Percentiles rank a stretch among this genome's conserved stretches.
Conservation (phyloP, 1,140 invertebrate genomes). For the Brachionus angularis region DNA sequence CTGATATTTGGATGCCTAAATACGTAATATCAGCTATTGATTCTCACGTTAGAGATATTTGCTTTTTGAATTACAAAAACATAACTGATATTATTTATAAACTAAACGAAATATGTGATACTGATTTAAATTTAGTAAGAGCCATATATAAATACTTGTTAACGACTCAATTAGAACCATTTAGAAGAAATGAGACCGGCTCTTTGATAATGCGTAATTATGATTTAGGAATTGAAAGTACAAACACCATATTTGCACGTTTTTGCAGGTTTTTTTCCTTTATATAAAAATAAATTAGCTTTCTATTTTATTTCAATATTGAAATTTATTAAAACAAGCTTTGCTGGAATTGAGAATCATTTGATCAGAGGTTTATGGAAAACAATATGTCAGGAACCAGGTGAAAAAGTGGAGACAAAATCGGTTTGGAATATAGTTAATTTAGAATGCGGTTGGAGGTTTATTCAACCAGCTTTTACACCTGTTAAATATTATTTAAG, state of each 20-base stretch:
- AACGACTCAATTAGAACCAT: conserved; percentile 18
- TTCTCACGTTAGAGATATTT: conserved; percentile 35
- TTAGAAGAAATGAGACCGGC: conserved; percentile 31
- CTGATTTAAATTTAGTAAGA: conserved; percentile 34
- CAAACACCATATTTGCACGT: conserved; percentile 39
- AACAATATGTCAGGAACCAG: conserved; percentile 37
- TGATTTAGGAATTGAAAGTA: conserved; percentile 33
- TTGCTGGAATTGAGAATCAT: conserved; percentile 40
- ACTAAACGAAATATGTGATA: conserved; percentile 12
- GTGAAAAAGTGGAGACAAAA: conserved; percentile 39
- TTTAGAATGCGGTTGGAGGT: conserved; percentile 40
- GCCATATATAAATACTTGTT: conserved; percentile 36
- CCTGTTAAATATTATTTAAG: conserved; percentile 19
- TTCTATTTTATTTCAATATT: neutral
- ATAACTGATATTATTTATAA: conserved; percentile 28
- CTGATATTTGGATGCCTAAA: conserved; percentile 31
- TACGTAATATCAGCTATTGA: conserved; percentile 4
- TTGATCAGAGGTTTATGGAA: conserved; percentile 34
- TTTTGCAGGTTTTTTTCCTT: conserved; percentile 7
- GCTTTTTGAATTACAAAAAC: neutral
- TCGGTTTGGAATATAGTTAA: conserved; percentile 41
- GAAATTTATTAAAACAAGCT: neutral
- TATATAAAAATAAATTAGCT: neutral
- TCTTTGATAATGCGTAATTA: conserved; percentile 26
- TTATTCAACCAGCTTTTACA: conserved; percentile 35